Evolutionary conservation across 2,888 invertebrate genomes (phyloP), one percentile per base, ranked within the genome.

Genomic region (Latheticus oryzae): DNA sequence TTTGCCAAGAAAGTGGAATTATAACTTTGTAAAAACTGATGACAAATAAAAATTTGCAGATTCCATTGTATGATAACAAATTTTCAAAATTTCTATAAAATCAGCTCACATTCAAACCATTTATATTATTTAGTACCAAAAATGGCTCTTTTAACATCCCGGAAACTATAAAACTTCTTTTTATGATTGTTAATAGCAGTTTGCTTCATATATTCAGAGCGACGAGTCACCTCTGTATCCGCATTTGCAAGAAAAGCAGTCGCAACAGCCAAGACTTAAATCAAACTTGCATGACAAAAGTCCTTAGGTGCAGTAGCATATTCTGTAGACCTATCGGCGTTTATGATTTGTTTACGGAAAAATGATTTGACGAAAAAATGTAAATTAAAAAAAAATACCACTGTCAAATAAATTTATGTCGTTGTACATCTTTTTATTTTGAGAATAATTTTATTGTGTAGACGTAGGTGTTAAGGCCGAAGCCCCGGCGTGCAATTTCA

Each of bases 331-430:
- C 13, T 13, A 24, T 23, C 13, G 40, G 24, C 24, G 40, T 43
- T 43, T 42, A 42, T 13, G 42, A 42, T 42, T 42, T 21, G 42
- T 42, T 42, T 42, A 42, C 42, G 42, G 42, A 42, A 42, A 42
- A 42, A 15, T 15, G 15, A 12, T n/a, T n/a, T n/a, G n/a, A n/a
- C n/a, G n/a, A n/a, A n/a, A n/a, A n/a, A n/a, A n/a, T n/a, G n/a
- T n/a, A n/a, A n/a, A n/a, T n/a, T n/a, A n/a, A n/a, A n/a, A n/a
- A n/a, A n/a, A n/a, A n/a, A n/a, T n/a, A n/a, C n/a, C n/a, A 19
- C 5, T 15, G 13, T 21, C 16, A 9, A 7, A 15, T 24, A 19
- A 47, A 21, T 38, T 21, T 9, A 21, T 38, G 38, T 23, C 12
- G 12, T 26, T 3, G n/a, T n/a, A 8, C 4, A 9, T 7, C 32